Evolutionary conservation across 2,888 invertebrate species (phyloP).

Genomic region (Pristionchus maxplancki): DNA sequence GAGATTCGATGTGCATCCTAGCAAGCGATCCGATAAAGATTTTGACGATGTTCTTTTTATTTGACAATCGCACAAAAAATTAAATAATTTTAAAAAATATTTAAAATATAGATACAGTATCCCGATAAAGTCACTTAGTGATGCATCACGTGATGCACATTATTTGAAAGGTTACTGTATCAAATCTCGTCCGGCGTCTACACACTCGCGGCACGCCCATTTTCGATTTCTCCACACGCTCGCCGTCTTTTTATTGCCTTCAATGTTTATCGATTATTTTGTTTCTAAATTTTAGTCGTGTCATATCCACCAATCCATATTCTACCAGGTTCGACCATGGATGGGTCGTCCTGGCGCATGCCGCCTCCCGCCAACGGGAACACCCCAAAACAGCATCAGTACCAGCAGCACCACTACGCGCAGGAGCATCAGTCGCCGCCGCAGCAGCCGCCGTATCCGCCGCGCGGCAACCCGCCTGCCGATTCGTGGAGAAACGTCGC

Average conservation of each 20-base stretch:
- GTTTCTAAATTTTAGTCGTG: neutral
- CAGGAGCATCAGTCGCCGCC: neutral
- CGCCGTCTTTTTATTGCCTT: neutral
- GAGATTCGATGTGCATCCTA: neutral
- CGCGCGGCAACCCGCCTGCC: slow-evolving; percentile 17
- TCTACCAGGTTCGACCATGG: slow-evolving; percentile 5
- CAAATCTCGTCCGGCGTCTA: neutral
- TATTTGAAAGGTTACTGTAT: neutral
- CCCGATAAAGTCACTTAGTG: neutral
- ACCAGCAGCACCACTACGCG: neutral
- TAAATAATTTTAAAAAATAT: too few species aligned
- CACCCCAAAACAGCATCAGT: slow-evolving; percentile 1
- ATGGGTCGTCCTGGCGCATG: slow-evolving; percentile 34
- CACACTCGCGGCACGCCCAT: slow-evolving; percentile 4
- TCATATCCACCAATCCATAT: neutral
- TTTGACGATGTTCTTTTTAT: neutral
- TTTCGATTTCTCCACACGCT: neutral
- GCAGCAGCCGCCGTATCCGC: neutral
- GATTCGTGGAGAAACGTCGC: slow-evolving; percentile 37
- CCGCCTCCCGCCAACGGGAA: neutral
- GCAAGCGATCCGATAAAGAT: slow-evolving; percentile 26
- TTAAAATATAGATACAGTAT: too few species aligned
- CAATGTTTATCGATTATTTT: neutral
- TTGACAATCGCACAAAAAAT: neutral
- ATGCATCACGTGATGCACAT: neutral